Base-by-base conservation (phyloP, 2,113 vertebrate species). In the Podiceps cristatus region DNA sequence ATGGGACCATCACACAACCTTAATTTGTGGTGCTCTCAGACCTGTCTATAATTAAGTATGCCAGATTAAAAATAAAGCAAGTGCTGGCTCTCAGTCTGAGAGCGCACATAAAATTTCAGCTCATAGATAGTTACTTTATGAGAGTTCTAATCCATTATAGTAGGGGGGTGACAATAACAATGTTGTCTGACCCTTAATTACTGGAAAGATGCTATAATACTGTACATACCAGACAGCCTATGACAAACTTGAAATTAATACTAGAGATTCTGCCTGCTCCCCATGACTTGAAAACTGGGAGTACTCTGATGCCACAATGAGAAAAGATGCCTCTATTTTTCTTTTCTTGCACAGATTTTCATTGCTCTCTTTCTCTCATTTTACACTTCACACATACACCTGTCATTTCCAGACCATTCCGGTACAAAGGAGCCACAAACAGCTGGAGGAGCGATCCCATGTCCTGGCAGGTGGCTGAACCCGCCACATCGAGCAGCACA, bases 191-290 rank as follows among this genome's bases (percentile, higher is more conserved):
- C 91, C 86, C 80, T 72, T 96, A 96, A 96, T 94, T 96, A 85
- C 64, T 89, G 86, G 58, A 96, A 92, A 81, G 73, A 75, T 89
- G 50, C 14, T 84, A 29, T 72, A 89, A 96, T 5, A n/a, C 89
- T 45, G 13, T 66, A 81, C 66, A 77, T 87, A 82, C 31, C 45
- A 95, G 86, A 79, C 50, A 93, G 91, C 4, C 1, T 76, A 55
- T 47, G 69, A 95, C 79, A 93, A 96, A 90, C 63, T 60, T 86
- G 66, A 96, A 96, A 96, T 93, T 62, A 89, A 47, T 63, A 85
- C 56, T 85, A 40, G 9, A 87, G 17, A 33, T 11, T 53, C 60
- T 79, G 73, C 40, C 55, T 77, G 59, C 35, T 88, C 52, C 52
- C 68, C 12, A 49, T 71, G 49, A 74, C 79, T 95, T 81, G 44